phyloP scores from a whole-genome alignment of 2,888 invertebrate species.

The Acronicta leporina region DNA sequence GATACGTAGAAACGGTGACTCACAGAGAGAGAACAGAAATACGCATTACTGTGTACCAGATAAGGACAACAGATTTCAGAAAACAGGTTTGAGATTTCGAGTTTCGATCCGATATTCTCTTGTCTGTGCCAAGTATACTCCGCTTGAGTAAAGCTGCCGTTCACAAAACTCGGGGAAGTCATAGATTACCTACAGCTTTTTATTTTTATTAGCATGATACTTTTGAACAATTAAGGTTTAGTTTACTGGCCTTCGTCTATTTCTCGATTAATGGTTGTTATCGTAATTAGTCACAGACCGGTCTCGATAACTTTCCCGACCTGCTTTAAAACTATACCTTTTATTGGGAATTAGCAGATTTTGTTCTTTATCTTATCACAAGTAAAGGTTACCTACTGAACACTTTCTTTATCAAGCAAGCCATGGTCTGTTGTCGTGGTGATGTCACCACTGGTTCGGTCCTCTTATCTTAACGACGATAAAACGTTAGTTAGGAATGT shows the following conservation, averaged over 20 bases:
- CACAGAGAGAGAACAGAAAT: constrained; percentile 82
- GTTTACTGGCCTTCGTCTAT: constrained; percentile 51
- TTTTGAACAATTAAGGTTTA: constrained; percentile 61
- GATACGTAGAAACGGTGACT: constrained; percentile 88
- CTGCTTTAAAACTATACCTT: constrained; percentile 38
- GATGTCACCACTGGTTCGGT: constrained; percentile 84
- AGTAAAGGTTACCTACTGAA: constrained; percentile 79
- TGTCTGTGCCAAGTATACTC: constrained; percentile 83
- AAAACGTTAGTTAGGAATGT: constrained; percentile 80
- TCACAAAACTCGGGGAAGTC: constrained; percentile 71
- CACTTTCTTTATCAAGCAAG: constrained; percentile 84
- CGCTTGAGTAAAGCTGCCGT: constrained; percentile 79
- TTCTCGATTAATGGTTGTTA: constrained; percentile 58
- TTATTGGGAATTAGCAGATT: constrained; percentile 70
- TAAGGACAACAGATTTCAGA: constrained; percentile 75
- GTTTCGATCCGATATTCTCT: constrained; percentile 88
- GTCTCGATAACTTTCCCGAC: constrained; percentile 51
- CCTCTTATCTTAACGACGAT: constrained; percentile 82
- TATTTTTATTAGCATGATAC: constrained; percentile 60
- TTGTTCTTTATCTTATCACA: constrained; percentile 74
- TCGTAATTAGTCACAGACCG: constrained; percentile 59
- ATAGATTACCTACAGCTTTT: constrained; percentile 68
- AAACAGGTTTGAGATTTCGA: constrained; percentile 88
- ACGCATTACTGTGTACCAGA: constrained; percentile 67
- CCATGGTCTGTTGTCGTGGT: constrained; percentile 72